These are phyloP conservation scores for Scaptomyza polygonia DNA, from an alignment of 2,888 invertebrate genomes.

Conservation along the genomic window DNA sequence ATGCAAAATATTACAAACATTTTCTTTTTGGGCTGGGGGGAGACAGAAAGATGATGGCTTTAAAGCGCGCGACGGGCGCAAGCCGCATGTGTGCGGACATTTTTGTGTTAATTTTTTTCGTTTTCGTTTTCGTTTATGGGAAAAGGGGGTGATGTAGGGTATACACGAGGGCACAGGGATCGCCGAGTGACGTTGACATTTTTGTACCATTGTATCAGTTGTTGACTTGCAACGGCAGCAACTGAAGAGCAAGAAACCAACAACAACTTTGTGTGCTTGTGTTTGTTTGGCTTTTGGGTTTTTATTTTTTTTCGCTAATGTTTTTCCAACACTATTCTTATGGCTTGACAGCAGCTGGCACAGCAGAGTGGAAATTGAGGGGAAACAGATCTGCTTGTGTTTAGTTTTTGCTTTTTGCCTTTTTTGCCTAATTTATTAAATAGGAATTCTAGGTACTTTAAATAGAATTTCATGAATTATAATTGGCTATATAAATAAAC, in stretches of 20 bases:
- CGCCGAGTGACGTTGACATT: slow-evolving; percentile 45
- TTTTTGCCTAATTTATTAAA: slow-evolving; percentile 37
- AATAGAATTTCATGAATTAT: slow-evolving; percentile 51
- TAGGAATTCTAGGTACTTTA: slow-evolving; percentile 34
- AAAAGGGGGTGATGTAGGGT: background rate
- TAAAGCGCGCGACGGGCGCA: slow-evolving; percentile 17
- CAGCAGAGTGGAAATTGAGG: slow-evolving; percentile 1
- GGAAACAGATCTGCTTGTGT: background rate
- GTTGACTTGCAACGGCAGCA: slow-evolving; percentile 36
- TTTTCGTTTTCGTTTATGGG: slow-evolving; percentile 27
- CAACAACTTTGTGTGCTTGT: slow-evolving; percentile 27
- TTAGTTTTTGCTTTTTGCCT: slow-evolving; percentile 7
- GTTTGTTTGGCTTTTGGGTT: slow-evolving; percentile 13
- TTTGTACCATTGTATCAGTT: slow-evolving; percentile 49
- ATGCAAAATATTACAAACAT: slow-evolving; percentile 62
- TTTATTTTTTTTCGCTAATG: slow-evolving; percentile 7
- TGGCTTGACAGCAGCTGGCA: slow-evolving; percentile 43
- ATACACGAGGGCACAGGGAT: slow-evolving; percentile 1
- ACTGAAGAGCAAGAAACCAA: slow-evolving; percentile 14
- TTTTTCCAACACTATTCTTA: slow-evolving; percentile 42
- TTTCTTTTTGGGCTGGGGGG: slow-evolving; percentile 1
- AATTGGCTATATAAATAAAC: background rate
- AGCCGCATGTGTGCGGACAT: slow-evolving; percentile 53
- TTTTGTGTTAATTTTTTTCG: slow-evolving; percentile 43
- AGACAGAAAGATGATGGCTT: slow-evolving; percentile 12